These are phyloP conservation scores for Metallyticus violacea DNA, from an alignment of 2,888 invertebrate genomes.

Conservation along the genomic window DNA sequence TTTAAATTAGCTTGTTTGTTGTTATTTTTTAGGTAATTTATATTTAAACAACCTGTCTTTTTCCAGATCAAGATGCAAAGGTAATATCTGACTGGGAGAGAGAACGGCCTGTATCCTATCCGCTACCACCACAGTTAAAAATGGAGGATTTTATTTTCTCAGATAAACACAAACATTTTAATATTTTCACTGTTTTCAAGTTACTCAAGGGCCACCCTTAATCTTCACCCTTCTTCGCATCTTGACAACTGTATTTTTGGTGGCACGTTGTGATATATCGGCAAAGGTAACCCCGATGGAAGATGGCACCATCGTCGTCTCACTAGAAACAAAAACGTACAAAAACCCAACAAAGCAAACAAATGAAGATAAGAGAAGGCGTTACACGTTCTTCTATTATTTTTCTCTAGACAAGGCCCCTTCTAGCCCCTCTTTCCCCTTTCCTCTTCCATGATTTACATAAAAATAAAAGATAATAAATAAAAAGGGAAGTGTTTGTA, in stretches of 20 bases:
- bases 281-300: neutral
- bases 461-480: slow-evolving; percentile 18
- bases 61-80: too few relatives aligned
- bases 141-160: neutral
- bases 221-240: neutral
- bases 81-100: too few relatives aligned
- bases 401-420: slow-evolving; percentile 8
- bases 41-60: too few relatives aligned
- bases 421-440: neutral
- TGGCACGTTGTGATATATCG: neutral
- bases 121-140: neutral
- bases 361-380: slow-evolving; percentile 16
- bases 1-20: too few relatives aligned
- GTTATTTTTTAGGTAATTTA: too few relatives aligned
- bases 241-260: slow-evolving; percentile 1
- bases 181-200: neutral
- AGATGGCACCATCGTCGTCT: neutral
- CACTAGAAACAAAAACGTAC: slow-evolving; percentile 4
- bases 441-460: slow-evolving; percentile 3
- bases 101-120: too few relatives aligned
- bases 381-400: slow-evolving; percentile 12
- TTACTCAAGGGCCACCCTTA: neutral
- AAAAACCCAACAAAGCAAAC: slow-evolving; percentile 4
- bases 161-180: neutral
- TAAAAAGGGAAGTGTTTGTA: slow-evolving; percentile 3